Evolutionary conservation across 35 echinoderm and acorn worm species (phyloP).

Genomic region (Apostichopus californicus): DNA sequence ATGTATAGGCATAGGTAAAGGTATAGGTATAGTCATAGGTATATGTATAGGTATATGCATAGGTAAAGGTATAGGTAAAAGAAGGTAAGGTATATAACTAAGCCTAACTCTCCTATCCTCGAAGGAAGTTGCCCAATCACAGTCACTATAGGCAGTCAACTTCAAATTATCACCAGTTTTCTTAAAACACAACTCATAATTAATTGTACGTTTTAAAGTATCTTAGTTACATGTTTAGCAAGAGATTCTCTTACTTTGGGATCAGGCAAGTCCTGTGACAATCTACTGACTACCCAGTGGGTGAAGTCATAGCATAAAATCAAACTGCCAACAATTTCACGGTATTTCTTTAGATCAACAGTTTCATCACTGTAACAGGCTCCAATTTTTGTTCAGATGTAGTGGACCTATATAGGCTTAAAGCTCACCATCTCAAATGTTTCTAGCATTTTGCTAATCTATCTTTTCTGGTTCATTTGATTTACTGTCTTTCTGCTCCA

Average conservation of each 20-base stretch:
- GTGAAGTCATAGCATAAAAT: background rate
- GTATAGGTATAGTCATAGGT: no score
- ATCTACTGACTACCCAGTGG: no score
- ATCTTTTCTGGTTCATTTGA: no score
- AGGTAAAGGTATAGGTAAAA: no score
- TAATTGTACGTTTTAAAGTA: conserved; percentile 51
- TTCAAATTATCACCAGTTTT: conserved; percentile 20
- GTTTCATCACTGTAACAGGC: background rate
- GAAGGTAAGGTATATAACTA: no score
- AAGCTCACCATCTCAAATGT: no score
- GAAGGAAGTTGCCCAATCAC: conserved; percentile 31
- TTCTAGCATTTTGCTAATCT: no score
- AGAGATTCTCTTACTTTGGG: conserved; percentile 1
- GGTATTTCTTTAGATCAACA: conserved; percentile 8
- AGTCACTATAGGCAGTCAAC: conserved; percentile 37
- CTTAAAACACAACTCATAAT: conserved; percentile 61
- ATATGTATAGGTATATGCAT: no score
- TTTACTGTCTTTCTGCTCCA: no score
- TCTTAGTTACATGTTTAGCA: conserved; percentile 30
- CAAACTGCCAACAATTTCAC: background rate
- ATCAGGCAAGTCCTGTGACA: background rate
- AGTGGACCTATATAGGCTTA: no score
- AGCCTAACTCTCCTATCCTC: conserved; percentile 37
- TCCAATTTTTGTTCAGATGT: conserved; percentile 8
- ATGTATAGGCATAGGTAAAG: no score